Base-by-base conservation (phyloP, 2,888 invertebrate species). In the Capitulum mitella region DNA sequence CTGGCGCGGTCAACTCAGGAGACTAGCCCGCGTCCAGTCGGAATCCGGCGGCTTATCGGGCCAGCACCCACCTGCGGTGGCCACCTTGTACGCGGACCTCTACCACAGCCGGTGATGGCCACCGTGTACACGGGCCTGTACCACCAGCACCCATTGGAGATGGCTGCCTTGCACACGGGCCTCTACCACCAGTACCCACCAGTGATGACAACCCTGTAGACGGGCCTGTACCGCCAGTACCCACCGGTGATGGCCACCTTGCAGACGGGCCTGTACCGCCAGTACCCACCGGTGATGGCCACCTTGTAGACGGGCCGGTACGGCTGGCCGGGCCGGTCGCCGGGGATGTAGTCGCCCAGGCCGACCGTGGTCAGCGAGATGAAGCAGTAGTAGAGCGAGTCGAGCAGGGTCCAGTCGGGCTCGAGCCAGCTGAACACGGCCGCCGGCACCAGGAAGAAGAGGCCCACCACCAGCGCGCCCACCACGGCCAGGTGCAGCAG, bases 371-470 rank as follows among this genome's bases (percentile, higher is more conserved):
- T 94, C 82, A 95, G 87, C 26, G 94, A 94, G 83, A 95, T 93
- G 87, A 95, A 94, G 86, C 94, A 95, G 86, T 94, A 95, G 87
- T 95, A 95, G 84, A 95, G 89, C 0, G 94, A 92, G 87, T 95
- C 95, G 82, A 95, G 87, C 85, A 90, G 92, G 85, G 92, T 91
- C 94, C 94, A 94, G 16, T 90, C 90, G 0, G 92, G 90, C 85
- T 95, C 95, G 81, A 95, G 85, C 77, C 87, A 86, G 32, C 91
- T 89, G 86, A 94, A 95, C 76, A 92, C 87, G 48, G 88, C 88
- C 0, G 95, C 92, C 0, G 95, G 95, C 75, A 93, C 86, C 79
- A 92, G 86, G 84, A 93, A 89, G 86, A 93, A 91, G 83, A 92
- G 85, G 75, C 90, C 85, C 54, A 89, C 82, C 26, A 88, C 84